Evolutionary conservation across 2,113 vertebrate species (phyloP), one percentile per base, ranked within the genome.

Genomic region (Egretta garzetta): DNA sequence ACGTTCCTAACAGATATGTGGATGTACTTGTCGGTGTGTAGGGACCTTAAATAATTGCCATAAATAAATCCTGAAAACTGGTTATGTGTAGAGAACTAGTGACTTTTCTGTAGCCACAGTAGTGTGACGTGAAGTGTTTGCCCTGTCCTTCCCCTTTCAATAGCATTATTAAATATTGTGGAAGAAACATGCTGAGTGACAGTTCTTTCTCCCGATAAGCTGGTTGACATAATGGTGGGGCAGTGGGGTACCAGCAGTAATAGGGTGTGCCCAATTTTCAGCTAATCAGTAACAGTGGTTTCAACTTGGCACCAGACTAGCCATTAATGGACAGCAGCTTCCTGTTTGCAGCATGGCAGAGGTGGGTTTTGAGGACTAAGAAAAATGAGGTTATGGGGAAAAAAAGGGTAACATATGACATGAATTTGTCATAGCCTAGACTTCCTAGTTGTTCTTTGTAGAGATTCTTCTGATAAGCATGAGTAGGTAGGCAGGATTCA

Each of bases 311-410:
- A 59, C 50, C n/a, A n/a, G 32, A 10, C 14, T 85, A 50, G 12
- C 37, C 9, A 4, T 67, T 43, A 71, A 27, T 4, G 6, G 19
- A 26, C 49, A 80, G 63, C 35, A 70, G 63, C 72, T 86, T 71
- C 15, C 37, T 88, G 5, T 32, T 9, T 15, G 3, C 55, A 74
- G 0, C 22, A 6, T 20, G 47, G 32, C 45, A 85, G 37, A 85
- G 7, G 27, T 58, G 63, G 23, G n/a, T 55, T 87, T 81, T 95
- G 50, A 71, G 37, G 50, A 59, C 8, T 35, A 37, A 50, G 32
- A 53, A 79, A 79, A 76, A 81, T 0, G 6, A 49, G 9, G 5
- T 74, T 50, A 10, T 55, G 3, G n/a, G 43, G 15, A 5, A 0
- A 3, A 3, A 70, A 62, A 23, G 21, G 13, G 4, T 80, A 49